Evolutionary conservation across 1,140 invertebrate species (phyloP).

Genomic region (Aricia agestis): DNA sequence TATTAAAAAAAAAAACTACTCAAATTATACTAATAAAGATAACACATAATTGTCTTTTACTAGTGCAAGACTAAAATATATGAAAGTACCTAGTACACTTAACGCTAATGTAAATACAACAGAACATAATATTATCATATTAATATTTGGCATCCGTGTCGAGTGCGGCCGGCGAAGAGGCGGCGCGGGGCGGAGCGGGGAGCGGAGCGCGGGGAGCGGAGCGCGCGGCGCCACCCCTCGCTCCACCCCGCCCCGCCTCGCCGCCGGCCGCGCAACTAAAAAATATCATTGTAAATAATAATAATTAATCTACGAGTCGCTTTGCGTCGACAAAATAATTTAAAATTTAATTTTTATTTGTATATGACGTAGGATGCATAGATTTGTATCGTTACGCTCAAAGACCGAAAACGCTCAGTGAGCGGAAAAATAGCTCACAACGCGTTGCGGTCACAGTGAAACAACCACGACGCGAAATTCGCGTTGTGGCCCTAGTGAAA

Average conservation of each 20-base stretch:
- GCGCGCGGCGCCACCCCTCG: neutral
- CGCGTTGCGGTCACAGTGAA: too few species aligned
- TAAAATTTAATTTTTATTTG: too few species aligned
- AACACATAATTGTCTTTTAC: neutral
- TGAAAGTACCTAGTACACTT: neutral
- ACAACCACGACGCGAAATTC: too few species aligned
- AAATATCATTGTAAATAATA: neutral
- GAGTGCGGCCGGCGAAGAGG: too few species aligned
- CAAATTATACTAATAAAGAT: neutral
- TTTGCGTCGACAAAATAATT: too few species aligned
- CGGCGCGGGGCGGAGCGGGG: neutral
- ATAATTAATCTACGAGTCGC: neutral
- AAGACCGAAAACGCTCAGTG: too few species aligned
- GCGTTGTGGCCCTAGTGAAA: too few species aligned
- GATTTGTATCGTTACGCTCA: too few species aligned
- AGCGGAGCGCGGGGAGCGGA: neutral
- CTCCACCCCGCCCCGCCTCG: too few species aligned
- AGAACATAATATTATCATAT: slow-evolving; percentile 7
- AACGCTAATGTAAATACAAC: slow-evolving; percentile 11
- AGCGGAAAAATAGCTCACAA: too few species aligned
- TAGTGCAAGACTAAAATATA: neutral
- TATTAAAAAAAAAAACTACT: neutral
- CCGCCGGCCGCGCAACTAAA: neutral
- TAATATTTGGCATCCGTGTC: slow-evolving; percentile 20
- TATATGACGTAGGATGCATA: too few species aligned